Evolutionary conservation across 2,888 invertebrate genomes (phyloP).

Genomic region (Oscheius sp.): DNA sequence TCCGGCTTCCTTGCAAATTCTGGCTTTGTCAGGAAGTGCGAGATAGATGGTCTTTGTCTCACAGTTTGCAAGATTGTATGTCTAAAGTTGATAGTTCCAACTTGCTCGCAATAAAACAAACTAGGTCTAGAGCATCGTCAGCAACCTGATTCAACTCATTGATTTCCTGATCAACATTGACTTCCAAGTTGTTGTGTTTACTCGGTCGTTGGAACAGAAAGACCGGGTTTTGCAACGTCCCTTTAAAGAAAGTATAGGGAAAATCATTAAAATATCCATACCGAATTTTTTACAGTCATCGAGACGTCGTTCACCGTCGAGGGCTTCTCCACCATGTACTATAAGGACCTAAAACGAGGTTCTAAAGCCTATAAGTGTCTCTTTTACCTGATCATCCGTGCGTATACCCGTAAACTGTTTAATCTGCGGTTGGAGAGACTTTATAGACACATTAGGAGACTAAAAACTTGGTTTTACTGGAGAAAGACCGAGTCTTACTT

Average conservation of each 20-base stretch:
- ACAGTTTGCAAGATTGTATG: constrained; percentile 10
- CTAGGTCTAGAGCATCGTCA: constrained; percentile 50
- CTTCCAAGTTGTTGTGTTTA: constrained; percentile 39
- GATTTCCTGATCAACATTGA: constrained; percentile 39
- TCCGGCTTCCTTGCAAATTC: constrained; percentile 42
- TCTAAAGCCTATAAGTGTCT: too few relatives aligned
- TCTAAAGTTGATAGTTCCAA: background rate
- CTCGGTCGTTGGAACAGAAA: constrained; percentile 45
- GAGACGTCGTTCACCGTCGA: constrained; percentile 33
- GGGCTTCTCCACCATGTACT: constrained; percentile 30
- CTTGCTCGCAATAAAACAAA: constrained; percentile 18
- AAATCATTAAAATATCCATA: background rate
- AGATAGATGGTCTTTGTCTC: constrained; percentile 41
- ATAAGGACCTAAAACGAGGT: constrained; percentile 26
- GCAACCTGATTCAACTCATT: constrained; percentile 46
- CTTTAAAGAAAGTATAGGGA: constrained; percentile 13
- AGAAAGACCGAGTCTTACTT: background rate
- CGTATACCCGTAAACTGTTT: constrained; percentile 31
- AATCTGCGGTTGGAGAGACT: constrained; percentile 26
- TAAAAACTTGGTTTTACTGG: background rate
- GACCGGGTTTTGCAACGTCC: constrained; percentile 40
- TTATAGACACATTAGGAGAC: constrained; percentile 32
- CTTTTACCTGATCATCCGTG: constrained; percentile 31
- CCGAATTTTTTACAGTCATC: constrained; percentile 15
- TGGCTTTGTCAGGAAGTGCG: constrained; percentile 45